A percentile compares a stretch with the other conserved stretches of the same genome.
These are phyloP conservation scores for Yponomeuta malinellus DNA, from an alignment of 2,888 invertebrate species.

Conservation along the genomic window DNA sequence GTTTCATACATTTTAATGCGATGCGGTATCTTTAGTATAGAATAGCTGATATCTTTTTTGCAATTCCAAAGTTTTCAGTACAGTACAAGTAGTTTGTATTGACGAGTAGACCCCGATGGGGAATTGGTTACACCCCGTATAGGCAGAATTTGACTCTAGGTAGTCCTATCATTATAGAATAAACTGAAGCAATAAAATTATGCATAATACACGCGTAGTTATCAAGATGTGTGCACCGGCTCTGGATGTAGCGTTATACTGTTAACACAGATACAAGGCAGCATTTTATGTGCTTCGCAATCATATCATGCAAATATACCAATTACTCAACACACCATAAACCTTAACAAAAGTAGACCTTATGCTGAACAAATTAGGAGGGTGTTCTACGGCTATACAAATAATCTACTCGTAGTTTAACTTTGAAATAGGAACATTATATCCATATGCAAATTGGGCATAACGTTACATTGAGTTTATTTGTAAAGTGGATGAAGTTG, in stretches of 20 bases:
- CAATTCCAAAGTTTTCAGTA: not conserved
- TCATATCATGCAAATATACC: conserved; percentile 2
- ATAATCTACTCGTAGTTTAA: too few species aligned
- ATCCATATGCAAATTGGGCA: too few species aligned
- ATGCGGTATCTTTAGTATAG: too few species aligned
- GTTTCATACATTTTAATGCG: too few species aligned
- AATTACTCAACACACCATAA: not conserved
- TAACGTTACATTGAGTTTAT: too few species aligned
- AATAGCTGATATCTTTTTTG: too few species aligned
- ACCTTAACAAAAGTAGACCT: not conserved
- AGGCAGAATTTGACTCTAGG: not conserved
- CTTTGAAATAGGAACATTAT: too few species aligned
- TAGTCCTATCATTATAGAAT: not conserved
- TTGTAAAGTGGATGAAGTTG: too few species aligned
- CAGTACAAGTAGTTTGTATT: not conserved
- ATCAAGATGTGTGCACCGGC: not conserved
- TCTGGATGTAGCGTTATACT: not conserved
- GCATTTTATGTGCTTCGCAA: not conserved
- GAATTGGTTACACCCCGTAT: not conserved
- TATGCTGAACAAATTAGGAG: not conserved
- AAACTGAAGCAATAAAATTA: not conserved
- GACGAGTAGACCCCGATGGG: too few species aligned
- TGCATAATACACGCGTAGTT: not conserved
- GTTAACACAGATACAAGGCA: conserved; percentile 3
- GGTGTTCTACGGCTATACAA: not conserved